Conservation (phyloP, 2,888 invertebrate genomes). For the Conomelus anceps region DNA sequence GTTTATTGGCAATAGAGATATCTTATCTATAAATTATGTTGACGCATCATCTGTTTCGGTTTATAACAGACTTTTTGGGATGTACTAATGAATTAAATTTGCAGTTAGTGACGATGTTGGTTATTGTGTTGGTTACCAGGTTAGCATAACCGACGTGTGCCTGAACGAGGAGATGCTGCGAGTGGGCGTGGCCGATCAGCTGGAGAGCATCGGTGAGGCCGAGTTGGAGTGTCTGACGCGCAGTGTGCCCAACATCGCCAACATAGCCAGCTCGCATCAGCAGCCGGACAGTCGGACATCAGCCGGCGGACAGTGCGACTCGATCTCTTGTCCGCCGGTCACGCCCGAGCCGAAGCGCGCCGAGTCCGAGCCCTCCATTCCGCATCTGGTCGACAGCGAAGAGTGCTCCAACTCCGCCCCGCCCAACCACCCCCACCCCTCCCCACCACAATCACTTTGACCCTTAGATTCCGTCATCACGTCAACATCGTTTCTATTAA, state of each 20-base stretch:
- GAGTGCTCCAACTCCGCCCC: too few relatives aligned
- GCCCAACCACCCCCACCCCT: background rate
- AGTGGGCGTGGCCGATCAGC: constrained; percentile 45
- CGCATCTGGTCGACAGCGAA: constrained; percentile 46
- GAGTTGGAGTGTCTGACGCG: constrained; percentile 47
- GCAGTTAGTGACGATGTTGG: background rate
- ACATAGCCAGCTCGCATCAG: constrained; percentile 32
- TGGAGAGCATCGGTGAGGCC: constrained; percentile 39
- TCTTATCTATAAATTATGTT: too few relatives aligned
- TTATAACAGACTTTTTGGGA: too few relatives aligned
- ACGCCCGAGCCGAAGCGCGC: constrained; percentile 42
- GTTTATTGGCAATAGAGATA: too few relatives aligned
- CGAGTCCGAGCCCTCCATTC: constrained; percentile 58
- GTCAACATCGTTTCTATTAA: background rate
- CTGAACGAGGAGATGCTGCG: constrained; percentile 67
- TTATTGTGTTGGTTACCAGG: constrained; percentile 20
- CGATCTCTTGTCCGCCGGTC: constrained; percentile 1
- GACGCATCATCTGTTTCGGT: too few relatives aligned
- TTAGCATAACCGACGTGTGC: constrained; percentile 72
- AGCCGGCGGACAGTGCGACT: constrained; percentile 29
- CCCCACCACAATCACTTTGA: too few relatives aligned
- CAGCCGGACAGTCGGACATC: constrained; percentile 34
- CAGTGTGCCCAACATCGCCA: constrained; percentile 53
- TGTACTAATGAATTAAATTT: background rate
- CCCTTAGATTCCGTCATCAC: too few relatives aligned